phyloP scores from a whole-genome alignment of 1,140 invertebrate genomes.

The Gryllus bimaculatus region DNA sequence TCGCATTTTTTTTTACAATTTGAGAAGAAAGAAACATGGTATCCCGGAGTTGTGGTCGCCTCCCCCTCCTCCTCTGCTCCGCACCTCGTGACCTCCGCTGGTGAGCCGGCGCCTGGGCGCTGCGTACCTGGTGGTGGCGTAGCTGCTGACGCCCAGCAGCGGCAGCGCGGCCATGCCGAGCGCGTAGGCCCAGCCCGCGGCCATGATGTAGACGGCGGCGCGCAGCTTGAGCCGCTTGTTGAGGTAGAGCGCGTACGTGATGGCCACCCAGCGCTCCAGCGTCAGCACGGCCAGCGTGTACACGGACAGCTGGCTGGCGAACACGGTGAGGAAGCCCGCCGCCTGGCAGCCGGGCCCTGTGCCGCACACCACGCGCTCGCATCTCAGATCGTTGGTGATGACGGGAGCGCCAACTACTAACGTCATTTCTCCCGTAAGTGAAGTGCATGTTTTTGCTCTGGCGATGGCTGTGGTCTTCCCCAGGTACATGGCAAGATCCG shows the following conservation, averaged over 20 bases:
- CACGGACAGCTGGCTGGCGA: slow-evolving; percentile 55
- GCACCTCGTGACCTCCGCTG: no score
- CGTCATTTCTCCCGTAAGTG: no score
- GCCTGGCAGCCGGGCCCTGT: slow-evolving; percentile 43
- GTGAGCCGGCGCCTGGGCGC: no score
- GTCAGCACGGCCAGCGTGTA: slow-evolving; percentile 56
- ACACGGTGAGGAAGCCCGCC: slow-evolving; percentile 58
- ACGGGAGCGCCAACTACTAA: no score
- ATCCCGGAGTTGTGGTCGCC: no score
- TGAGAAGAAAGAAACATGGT: no score
- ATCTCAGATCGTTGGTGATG: no score
- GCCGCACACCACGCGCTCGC: neutral
- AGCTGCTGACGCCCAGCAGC: slow-evolving; percentile 46
- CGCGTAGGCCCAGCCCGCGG: slow-evolving; percentile 46
- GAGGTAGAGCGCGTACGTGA: slow-evolving; percentile 50
- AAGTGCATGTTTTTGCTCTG: no score
- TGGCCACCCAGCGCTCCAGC: slow-evolving; percentile 53
- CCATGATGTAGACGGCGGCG: slow-evolving; percentile 44
- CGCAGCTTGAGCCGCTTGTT: slow-evolving; percentile 46
- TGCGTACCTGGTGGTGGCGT: slow-evolving; percentile 41
- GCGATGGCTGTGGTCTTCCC: no score
- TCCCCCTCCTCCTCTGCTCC: no score
- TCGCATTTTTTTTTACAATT: no score
- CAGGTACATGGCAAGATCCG: no score
- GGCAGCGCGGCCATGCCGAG: slow-evolving; percentile 45